These are phyloP conservation scores for Petromus typicus DNA, from an alignment of 2,113 vertebrate genomes.

Conservation along the genomic window DNA sequence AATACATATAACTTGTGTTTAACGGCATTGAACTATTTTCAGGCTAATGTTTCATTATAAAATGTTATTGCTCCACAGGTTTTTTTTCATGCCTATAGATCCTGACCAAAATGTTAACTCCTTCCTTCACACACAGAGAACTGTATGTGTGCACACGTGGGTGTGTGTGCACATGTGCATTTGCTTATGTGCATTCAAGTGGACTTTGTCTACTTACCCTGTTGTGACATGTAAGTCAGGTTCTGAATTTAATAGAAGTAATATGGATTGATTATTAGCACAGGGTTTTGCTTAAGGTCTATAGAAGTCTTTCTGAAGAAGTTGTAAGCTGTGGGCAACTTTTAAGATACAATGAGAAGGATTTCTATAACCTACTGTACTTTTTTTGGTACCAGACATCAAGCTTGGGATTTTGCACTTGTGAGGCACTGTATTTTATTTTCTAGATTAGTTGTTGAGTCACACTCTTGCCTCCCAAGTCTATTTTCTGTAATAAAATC, in stretches of 20 bases:
- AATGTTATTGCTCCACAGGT: not conserved
- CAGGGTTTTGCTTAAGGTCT: not conserved
- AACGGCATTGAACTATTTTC: not conserved
- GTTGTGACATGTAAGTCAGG: not conserved
- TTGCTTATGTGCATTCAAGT: not conserved
- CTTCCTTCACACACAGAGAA: not conserved
- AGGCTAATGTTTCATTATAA: not conserved
- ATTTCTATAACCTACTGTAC: constrained; percentile 19
- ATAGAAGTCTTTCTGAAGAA: not conserved
- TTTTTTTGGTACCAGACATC: too few species aligned
- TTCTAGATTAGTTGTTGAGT: constrained; percentile 35
- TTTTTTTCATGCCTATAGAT: not conserved
- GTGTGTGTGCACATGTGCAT: too few species aligned
- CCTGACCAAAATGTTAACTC: not conserved
- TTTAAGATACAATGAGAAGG: not conserved
- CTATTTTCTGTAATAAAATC: not conserved
- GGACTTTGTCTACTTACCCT: not conserved
- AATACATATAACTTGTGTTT: not conserved
- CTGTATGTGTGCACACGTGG: fast-evolving
- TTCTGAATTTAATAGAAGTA: constrained; percentile 52
- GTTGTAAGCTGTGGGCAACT: not conserved
- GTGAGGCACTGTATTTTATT: not conserved
- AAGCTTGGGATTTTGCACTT: too few species aligned
- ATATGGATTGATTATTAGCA: constrained; percentile 38
- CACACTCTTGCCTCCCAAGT: not conserved